Base-by-base conservation (phyloP, 1,140 invertebrate species). In the Drosophila triauraria region DNA sequence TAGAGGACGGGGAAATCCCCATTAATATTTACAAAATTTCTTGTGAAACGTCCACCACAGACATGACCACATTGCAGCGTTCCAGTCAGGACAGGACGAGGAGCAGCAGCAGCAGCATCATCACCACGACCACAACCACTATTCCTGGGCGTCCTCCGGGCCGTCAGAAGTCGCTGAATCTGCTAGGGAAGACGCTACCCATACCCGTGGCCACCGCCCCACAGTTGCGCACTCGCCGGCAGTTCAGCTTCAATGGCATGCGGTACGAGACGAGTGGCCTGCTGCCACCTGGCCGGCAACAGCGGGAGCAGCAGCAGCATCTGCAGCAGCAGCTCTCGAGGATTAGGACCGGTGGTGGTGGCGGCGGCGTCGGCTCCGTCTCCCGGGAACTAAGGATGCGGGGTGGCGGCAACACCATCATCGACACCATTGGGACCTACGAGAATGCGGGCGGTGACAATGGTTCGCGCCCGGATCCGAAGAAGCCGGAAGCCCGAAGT, bases 241-340 rank as follows among this genome's bases (percentile, higher is more conserved):
- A 79, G 1, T 86, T 86, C 12, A 53, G 57, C 12, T 86, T 82
- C 56, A 82, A 86, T 58, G 82, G 82, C 4, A 54, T 46, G 65
- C 30, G 38, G 1, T 86, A 82, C 27, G 78, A 78, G 65, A 70
- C 79, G 15, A 60, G 42, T 12, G 47, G 64, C 17, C n/a, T 62
- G 58, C 17, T 12, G 25, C 30, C 32, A 20, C 10, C 5, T 8
- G 20, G 10, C 38, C 30, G 12, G 10, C 53, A n/a, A 3, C 40
- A n/a, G 10, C 48, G 68, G 13, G 12, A 17, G 48, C 48, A 23
- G 4, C 40, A 8, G n/a, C 23, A 23, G 15, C 50, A 10, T 10
- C 13, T 9, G 10, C 64, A 70, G 32, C 2, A 15, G 25, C 50
- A 15, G 5, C 35, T 43, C 8, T 15, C 23, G 15, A 71, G 44